Base-by-base conservation (phyloP, 2,113 vertebrate genomes). In the Paracanthobrama guichenoti region DNA sequence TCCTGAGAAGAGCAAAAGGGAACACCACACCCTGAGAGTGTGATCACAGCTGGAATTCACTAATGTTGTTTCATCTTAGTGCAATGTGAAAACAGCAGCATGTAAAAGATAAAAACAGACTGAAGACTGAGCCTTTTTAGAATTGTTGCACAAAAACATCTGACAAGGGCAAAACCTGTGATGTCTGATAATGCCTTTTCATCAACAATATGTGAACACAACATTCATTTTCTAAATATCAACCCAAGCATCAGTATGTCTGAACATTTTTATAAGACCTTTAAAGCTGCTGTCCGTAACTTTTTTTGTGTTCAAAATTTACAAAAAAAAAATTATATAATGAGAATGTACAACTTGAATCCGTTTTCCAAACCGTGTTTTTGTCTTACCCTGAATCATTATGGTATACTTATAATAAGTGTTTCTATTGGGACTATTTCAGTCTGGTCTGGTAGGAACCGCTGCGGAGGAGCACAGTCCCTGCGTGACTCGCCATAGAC, bases 21-120 rank as follows among this genome's bases (percentile, higher is more conserved):
- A 55, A 62, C 83, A 60, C 59, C 53, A 4, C 35, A 79, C 64
- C 79, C 79, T 79, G 66, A 72, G 26, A 24, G 6, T 78, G 59
- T 73, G 55, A 67, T 55, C 79, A 83, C 76, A 79, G 81, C 59
- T 85, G 84, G 71, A 80, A 26, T 83, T 81, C 13, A 74, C 80
- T 66, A 83, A 16, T 59, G 14, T 79, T 57, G 46, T 44, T 24
- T 39, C n/a, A 31, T 14, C 22, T 31, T 42, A n/a, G 8, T 80
- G 7, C 57, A 59, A 53, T 31, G 50, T 64, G 53, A 81, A 24
- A 39, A 53, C n/a, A 44, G 16, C 14, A 16, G 24, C 9, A 28
- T 72, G 22, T 22, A 14, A 50, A 14, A 60, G n/a, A 79, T 20
- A 0, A 11, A 48, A 79, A 79, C 59, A 31, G 44, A n/a, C n/a